These are phyloP conservation scores for Distichodus sexfasciatus DNA, from an alignment of 2,797 vertebrate species.

Conservation along the genomic window DNA sequence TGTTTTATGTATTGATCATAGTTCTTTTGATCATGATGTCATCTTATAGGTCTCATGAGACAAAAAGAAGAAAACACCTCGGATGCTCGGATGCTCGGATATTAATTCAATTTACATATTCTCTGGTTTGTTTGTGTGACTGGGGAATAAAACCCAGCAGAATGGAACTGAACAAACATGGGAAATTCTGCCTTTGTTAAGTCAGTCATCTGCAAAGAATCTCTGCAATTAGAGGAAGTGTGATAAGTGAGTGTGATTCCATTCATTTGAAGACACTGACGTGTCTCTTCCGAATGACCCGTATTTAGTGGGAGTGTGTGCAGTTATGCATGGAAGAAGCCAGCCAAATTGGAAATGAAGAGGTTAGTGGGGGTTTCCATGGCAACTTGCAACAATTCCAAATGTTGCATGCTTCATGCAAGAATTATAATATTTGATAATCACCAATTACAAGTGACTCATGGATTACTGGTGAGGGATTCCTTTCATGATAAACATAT, in stretches of 20 bases:
- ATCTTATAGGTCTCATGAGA: no score
- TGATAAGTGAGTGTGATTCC: background rate
- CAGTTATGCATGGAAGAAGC: background rate
- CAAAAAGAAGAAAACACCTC: no score
- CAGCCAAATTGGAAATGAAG: background rate
- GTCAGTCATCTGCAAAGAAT: background rate
- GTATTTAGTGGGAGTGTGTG: background rate
- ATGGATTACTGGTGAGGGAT: no score
- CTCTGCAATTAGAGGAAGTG: background rate
- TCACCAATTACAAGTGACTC: no score
- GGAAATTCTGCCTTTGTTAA: background rate
- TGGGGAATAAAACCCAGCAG: background rate
- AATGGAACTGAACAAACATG: background rate
- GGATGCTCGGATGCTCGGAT: background rate
- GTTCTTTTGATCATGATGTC: no score
- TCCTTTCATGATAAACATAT: no score
- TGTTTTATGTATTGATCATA: no score
- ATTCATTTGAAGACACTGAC: background rate
- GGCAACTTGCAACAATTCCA: background rate
- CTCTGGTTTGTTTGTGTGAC: background rate
- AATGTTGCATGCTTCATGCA: no score
- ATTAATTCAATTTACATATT: background rate
- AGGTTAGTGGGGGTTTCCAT: conserved; percentile 17
- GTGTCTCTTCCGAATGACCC: background rate
- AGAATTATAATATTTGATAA: no score